A percentile compares a stretch with the other conserved stretches of the same genome.
phyloP scores from a whole-genome alignment of 2,113 vertebrate genomes.

The Prinia subflava region DNA sequence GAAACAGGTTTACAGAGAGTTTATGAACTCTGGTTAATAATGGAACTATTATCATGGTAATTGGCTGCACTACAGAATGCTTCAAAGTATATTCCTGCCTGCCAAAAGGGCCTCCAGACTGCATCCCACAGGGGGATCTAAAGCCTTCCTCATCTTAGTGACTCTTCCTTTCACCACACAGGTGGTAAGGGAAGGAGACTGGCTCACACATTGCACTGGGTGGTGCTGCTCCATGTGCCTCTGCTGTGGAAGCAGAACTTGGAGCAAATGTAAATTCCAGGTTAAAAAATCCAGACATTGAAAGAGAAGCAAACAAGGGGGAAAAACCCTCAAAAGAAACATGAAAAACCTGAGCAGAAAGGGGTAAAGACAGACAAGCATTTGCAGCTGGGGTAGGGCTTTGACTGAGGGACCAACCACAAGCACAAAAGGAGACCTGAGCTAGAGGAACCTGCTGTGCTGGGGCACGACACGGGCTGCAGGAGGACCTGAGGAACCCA shows the following conservation, averaged over 20 bases:
- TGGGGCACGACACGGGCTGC: rapidly evolving
- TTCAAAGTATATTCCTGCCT: neutral
- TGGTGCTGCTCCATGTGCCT: neutral
- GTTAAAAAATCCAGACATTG: neutral
- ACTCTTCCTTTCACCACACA: neutral
- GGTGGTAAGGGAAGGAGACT: neutral
- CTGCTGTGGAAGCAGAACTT: neutral
- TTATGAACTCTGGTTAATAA: slow-evolving; percentile 55
- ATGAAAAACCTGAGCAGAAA: neutral
- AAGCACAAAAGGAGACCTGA: neutral
- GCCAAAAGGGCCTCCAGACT: neutral
- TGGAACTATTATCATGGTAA: slow-evolving; percentile 34
- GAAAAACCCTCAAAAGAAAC: neutral
- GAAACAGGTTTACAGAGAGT: slow-evolving; percentile 27
- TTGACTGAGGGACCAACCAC: neutral
- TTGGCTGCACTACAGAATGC: neutral
- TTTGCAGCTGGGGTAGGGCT: neutral
- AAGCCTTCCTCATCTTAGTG: neutral
- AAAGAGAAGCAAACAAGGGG: neutral
- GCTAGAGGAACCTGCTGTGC: neutral
- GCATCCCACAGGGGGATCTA: neutral
- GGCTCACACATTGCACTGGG: neutral
- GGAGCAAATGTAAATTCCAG: neutral
- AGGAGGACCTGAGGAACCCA: neutral
- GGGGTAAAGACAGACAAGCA: neutral